Evolutionary conservation across 2,113 vertebrate species (phyloP), one percentile per base, ranked within the genome.

Genomic region (Paraplagusia blochii): DNA sequence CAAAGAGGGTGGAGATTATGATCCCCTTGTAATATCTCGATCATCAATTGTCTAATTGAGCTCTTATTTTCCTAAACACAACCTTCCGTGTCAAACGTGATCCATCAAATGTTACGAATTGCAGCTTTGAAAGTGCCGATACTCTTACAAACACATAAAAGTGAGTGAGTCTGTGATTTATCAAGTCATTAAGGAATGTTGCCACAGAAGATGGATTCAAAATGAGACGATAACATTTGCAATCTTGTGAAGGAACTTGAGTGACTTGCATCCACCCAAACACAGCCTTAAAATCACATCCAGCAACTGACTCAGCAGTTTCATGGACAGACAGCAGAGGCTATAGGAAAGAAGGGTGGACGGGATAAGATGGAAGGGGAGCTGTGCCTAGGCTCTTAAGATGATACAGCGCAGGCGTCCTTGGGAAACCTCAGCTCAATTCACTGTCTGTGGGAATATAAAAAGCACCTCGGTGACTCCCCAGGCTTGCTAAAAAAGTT

Each of bases 391-490:
- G 45, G 64, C 45, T 71, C 70, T 63, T 72, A n/a, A 22, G 74
- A 68, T 79, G 82, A 86, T 65, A 78, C 58, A 77, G 59, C 69
- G 68, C 83, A 88, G 84, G 53, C 75, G 61, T 33, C 74, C 53
- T 61, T 18, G 60, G 78, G 74, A 87, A 88, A 87, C 66, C 79
- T 77, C 69, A 79, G 68, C 72, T 66, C 64, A 29, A 29, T 6
- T 29, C 76, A 67, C 66, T 73, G 77, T 74, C 71, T 81, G 80
- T 81, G 78, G 80, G 52, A 79, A 81, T 76, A 83, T 83, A 81
- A 86, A 79, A 83, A 84, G 71, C 62, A 59, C 63, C 69, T 81
- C 71, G 57, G 44, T 88, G 83, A 89, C 87, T 76, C 88, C 29
- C 44, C 64, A 40, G 74, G 76, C 54, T 12, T 39, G 62, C 56